phyloP scores from a whole-genome alignment of 2,797 vertebrate genomes.

The Psittacula echo region DNA sequence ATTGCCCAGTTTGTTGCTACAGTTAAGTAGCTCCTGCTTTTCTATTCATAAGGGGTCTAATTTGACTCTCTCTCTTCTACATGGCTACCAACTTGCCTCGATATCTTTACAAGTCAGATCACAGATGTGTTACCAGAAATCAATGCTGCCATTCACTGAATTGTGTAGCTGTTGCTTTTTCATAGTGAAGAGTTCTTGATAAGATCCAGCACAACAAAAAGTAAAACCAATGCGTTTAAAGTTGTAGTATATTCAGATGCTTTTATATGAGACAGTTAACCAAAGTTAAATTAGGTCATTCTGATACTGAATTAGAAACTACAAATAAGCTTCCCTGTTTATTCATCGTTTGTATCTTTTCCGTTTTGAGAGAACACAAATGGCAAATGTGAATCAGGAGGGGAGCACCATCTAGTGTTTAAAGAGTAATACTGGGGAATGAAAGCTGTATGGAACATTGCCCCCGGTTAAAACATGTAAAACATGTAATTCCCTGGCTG shows the following conservation, averaged over 20 bases:
- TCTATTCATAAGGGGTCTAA: not conserved
- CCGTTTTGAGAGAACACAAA: not conserved
- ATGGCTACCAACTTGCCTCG: not conserved
- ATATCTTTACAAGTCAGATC: not conserved
- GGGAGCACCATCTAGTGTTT: constrained; percentile 40
- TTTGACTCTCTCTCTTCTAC: not conserved
- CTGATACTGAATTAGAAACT: not conserved
- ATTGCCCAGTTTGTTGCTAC: not conserved
- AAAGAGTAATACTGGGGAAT: not conserved
- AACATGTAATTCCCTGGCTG: not conserved
- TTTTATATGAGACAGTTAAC: not conserved
- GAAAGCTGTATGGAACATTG: not conserved
- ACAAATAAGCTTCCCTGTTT: not conserved
- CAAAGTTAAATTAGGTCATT: not conserved
- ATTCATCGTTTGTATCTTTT: not conserved
- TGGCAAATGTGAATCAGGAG: not conserved
- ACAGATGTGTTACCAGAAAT: not conserved
- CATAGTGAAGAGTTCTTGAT: not conserved
- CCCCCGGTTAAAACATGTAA: not conserved
- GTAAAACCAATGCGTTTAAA: not conserved
- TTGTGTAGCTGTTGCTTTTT: not conserved
- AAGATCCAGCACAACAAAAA: not conserved
- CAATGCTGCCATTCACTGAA: constrained; percentile 16
- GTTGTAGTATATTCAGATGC: not conserved
- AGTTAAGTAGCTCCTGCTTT: constrained; percentile 7